Evolutionary conservation across 1,140 invertebrate species (phyloP).

Genomic region (Drosophila nigrodunni): DNA sequence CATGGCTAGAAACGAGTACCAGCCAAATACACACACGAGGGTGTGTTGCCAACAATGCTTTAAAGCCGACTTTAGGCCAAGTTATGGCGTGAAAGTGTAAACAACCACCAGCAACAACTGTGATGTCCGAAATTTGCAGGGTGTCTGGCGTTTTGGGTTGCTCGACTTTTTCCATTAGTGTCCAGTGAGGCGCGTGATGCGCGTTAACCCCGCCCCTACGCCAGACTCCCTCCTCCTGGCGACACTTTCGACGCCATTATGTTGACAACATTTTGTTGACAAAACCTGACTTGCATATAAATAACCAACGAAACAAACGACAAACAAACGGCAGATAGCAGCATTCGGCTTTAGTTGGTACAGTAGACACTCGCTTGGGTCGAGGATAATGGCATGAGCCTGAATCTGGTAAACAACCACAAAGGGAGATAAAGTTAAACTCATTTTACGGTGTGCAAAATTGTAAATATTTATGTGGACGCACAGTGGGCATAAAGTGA

Average conservation of each 20-base stretch:
- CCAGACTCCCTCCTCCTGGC: neutral
- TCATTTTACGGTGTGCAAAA: conserved; percentile 79
- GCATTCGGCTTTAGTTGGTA: conserved; percentile 14
- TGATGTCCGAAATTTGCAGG: neutral
- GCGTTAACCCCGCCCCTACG: conserved; percentile 46
- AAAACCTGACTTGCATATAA: conserved; percentile 81
- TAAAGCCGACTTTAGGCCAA: conserved; percentile 65
- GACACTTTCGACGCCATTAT: conserved; percentile 72
- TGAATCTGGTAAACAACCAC: conserved; percentile 77
- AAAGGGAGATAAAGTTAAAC: conserved; percentile 80
- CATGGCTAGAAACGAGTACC: conserved; percentile 1
- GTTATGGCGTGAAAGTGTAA: conserved; percentile 52
- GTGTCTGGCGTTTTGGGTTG: conserved; percentile 4
- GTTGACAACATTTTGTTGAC: conserved; percentile 53
- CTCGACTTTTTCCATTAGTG: conserved; percentile 76
- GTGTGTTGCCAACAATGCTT: conserved; percentile 17
- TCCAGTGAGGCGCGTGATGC: conserved; percentile 75
- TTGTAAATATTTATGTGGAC: conserved; percentile 78
- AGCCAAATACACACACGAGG: neutral
- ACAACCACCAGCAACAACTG: conserved; percentile 53
- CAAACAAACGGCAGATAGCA: conserved; percentile 41
- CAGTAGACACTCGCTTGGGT: no score
- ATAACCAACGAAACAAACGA: conserved; percentile 73
- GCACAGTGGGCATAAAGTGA: conserved; percentile 43
- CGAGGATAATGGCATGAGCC: conserved; percentile 34